These are phyloP conservation scores for Tenthredo mesomela DNA, from an alignment of 2,888 invertebrate species.

Conservation along the genomic window DNA sequence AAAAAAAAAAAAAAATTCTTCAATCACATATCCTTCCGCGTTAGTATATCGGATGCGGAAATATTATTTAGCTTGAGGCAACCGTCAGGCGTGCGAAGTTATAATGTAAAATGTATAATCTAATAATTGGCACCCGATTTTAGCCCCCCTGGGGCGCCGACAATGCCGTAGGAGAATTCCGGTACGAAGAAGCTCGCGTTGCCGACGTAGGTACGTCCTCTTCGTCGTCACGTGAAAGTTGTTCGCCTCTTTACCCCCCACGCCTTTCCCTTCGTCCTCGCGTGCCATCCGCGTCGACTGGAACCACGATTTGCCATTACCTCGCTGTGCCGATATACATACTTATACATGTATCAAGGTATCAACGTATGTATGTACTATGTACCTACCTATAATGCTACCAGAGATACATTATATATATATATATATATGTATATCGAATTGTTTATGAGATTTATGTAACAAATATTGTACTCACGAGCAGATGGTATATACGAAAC, in stretches of 20 bases:
- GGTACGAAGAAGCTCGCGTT: constrained; percentile 66
- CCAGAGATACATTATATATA: not conserved
- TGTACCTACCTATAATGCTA: not conserved
- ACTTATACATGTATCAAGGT: constrained; percentile 8
- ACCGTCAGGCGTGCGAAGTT: constrained; percentile 36
- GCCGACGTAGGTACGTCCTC: constrained; percentile 23
- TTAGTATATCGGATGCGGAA: not conserved
- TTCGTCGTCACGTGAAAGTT: constrained; percentile 70
- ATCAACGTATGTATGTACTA: not conserved
- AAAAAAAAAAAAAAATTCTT: not conserved
- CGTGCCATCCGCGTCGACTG: constrained; percentile 49
- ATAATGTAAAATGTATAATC: constrained; percentile 43
- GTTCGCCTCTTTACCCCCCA: constrained; percentile 63
- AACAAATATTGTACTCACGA: constrained; percentile 8
- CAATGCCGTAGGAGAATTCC: constrained; percentile 63
- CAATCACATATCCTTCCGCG: not conserved
- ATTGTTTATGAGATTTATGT: constrained; percentile 32
- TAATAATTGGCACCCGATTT: constrained; percentile 51
- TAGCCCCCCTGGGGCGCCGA: constrained; percentile 58
- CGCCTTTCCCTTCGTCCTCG: constrained; percentile 39
- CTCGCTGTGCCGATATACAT: constrained; percentile 36
- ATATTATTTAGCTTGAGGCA: not conserved
- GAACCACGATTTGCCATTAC: constrained; percentile 60
- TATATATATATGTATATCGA: no score
- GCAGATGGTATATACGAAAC: constrained; percentile 6